Percentiles rank a stretch among this genome's conserved stretches.
These are phyloP conservation scores for Enteromius afrohamiltoni DNA, from an alignment of 2,797 vertebrate species.

Conservation along the genomic window DNA sequence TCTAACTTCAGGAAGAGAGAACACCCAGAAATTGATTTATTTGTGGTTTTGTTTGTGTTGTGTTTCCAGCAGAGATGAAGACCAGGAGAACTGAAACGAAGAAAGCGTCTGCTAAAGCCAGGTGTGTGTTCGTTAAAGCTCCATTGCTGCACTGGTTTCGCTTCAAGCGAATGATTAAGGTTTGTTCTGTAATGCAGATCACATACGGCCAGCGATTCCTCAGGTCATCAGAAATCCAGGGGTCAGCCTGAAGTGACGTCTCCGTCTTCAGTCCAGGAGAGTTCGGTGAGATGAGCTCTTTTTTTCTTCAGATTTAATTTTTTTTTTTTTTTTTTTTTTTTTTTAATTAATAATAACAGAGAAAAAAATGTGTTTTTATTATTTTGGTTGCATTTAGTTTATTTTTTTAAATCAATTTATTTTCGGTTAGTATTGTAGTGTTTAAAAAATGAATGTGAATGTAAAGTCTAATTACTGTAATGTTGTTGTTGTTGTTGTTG, in stretches of 20 bases:
- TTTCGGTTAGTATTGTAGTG: not conserved
- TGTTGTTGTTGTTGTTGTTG: not conserved
- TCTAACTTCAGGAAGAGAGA: no score
- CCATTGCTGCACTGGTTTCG: not conserved
- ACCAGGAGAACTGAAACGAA: constrained; percentile 64
- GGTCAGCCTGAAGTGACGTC: not conserved
- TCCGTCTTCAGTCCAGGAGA: not conserved
- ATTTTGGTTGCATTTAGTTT: not conserved
- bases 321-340: no score
- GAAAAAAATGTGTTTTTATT: no score
- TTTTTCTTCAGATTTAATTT: no score
- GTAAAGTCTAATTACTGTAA: not conserved
- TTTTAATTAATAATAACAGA: no score
- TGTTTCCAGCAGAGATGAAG: constrained; percentile 65
- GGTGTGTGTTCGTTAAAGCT: constrained; percentile 8
- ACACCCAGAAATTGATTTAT: no score
- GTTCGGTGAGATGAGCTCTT: constrained; percentile 38
- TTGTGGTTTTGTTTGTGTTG: not conserved
- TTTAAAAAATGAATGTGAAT: not conserved
- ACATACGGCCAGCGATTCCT: not conserved
- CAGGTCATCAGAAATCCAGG: not conserved
- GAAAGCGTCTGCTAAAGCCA: constrained; percentile 72
- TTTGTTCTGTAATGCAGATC: constrained; percentile 30
- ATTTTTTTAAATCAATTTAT: not conserved
- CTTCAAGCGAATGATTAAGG: not conserved